These are phyloP conservation scores for Tetranychus truncatus DNA, from an alignment of 2,888 invertebrate genomes.

Conservation along the genomic window DNA sequence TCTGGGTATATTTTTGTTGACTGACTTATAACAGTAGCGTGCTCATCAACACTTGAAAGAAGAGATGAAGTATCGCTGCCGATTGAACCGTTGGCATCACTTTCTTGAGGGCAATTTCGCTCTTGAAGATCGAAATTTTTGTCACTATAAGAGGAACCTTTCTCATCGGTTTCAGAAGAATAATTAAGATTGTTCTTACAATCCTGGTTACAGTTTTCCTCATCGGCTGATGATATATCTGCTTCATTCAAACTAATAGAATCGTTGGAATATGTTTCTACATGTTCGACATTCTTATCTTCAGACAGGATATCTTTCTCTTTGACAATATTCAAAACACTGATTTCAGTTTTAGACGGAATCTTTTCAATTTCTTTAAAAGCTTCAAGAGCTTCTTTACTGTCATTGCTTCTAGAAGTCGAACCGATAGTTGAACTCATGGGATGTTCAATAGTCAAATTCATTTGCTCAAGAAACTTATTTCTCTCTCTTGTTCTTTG, in stretches of 20 bases:
- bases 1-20: conserved; percentile 7
- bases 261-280: background rate
- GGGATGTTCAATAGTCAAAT: too few relatives aligned
- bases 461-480: too few relatives aligned
- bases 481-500: too few relatives aligned
- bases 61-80: background rate
- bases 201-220: too few relatives aligned
- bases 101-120: too few relatives aligned
- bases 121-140: too few relatives aligned
- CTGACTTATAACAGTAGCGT: background rate
- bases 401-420: background rate
- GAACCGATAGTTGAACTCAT: too few relatives aligned
- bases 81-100: too few relatives aligned
- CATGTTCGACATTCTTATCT: background rate
- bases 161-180: too few relatives aligned
- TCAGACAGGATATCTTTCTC: background rate
- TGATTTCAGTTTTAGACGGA: background rate
- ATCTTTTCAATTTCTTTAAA: background rate
- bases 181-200: too few relatives aligned
- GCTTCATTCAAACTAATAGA: background rate
- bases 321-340: background rate
- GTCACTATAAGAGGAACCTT: too few relatives aligned
- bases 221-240: background rate
- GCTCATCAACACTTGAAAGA: background rate
- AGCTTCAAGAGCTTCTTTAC: background rate